Conservation (phyloP, 1,140 invertebrate genomes). For the Aleiodes sp. region DNA sequence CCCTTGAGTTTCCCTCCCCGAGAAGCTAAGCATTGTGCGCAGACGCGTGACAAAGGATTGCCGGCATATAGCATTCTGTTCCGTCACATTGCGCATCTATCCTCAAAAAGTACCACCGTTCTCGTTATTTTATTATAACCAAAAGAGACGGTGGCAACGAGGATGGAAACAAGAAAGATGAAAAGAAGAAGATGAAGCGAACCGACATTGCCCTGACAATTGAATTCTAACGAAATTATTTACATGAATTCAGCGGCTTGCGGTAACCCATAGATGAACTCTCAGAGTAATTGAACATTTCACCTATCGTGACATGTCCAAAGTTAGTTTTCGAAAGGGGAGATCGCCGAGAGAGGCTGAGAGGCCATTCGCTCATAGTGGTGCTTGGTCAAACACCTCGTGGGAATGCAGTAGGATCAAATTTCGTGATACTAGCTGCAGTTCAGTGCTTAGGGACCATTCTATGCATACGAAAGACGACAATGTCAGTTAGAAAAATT, state of each 20-base stretch:
- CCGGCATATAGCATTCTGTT: slow-evolving; percentile 27
- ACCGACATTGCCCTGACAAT: not conserved
- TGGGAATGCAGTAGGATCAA: slow-evolving; percentile 1
- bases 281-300: slow-evolving; percentile 7
- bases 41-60: slow-evolving; percentile 6
- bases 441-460: slow-evolving; percentile 9
- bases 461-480: slow-evolving; percentile 15
- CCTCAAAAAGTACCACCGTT: slow-evolving; percentile 11
- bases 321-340: not conserved
- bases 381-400: slow-evolving; percentile 1
- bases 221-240: not conserved
- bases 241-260: no score
- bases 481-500: slow-evolving; percentile 45
- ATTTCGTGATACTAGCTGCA: slow-evolving; percentile 7
- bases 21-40: slow-evolving; percentile 29
- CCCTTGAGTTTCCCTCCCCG: slow-evolving; percentile 47
- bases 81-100: slow-evolving; percentile 13
- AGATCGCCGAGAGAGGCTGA: no score
- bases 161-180: no score
- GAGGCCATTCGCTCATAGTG: not conserved
- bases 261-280: no score
- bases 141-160: not conserved
- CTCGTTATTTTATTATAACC: slow-evolving; percentile 8
- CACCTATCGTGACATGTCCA: not conserved
- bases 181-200: not conserved